phyloP scores from a whole-genome alignment of 2,113 vertebrate genomes.

The Takifugu flavidus region DNA sequence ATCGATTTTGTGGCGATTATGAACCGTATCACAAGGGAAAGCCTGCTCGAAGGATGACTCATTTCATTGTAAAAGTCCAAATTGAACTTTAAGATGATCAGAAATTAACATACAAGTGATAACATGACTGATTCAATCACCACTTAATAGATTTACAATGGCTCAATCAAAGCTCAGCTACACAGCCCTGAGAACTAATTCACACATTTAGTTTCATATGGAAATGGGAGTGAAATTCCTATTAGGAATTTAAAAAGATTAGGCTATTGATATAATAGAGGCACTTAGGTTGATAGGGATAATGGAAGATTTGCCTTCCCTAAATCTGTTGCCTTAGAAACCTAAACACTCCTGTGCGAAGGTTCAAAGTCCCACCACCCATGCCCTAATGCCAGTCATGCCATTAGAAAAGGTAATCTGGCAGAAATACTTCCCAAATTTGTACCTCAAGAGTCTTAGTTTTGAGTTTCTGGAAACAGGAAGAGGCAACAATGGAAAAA shows the following conservation, averaged over 20 bases:
- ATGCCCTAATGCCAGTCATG: constrained; percentile 38
- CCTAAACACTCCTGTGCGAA: not conserved
- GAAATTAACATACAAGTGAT: constrained; percentile 7
- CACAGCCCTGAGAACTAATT: no score
- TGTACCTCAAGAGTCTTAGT: not conserved
- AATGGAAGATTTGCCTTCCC: not conserved
- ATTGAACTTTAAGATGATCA: not conserved
- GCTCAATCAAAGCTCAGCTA: no score
- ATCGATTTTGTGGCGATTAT: not conserved
- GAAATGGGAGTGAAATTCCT: no score
- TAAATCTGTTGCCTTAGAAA: constrained; percentile 11
- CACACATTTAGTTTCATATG: no score
- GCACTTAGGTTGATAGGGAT: no score
- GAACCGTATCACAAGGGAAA: not conserved
- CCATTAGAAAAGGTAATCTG: not conserved
- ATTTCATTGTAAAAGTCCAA: not conserved
- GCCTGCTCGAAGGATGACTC: not conserved
- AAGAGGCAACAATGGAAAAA: not conserved
- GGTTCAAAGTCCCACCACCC: constrained; percentile 34
- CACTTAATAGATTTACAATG: not conserved
- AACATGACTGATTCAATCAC: constrained; percentile 18
- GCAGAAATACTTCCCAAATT: not conserved
- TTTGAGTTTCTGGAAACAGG: not conserved
- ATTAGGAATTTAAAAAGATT: no score
- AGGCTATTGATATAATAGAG: no score